Base-by-base conservation (phyloP, 2,888 invertebrate species). In the Standfussiana lucernea region DNA sequence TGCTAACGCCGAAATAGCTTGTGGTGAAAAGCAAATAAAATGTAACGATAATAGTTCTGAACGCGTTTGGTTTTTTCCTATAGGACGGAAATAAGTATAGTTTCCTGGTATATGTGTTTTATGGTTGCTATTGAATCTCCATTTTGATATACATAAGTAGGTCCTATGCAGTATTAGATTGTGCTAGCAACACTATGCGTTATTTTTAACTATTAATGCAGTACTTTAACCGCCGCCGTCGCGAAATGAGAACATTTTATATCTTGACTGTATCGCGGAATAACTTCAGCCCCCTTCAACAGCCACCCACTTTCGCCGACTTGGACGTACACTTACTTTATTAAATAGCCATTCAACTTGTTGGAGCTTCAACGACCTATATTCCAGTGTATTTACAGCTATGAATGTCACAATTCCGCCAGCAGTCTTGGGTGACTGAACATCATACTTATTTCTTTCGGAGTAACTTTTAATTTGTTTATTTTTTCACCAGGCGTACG, bases 301-400 rank as follows among this genome's bases (percentile, higher is more conserved):
- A 89, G 88, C 83, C 89, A 87, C 89, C 90, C 87, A 90, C 88
- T 92, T 89, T 88, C 82, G 82, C 87, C 70, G 80, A 85, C 84
- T 86, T 85, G 65, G 88, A 86, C 88, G 88, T 88, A 87, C 84
- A 89, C 90, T 92, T 91, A 89, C 90, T 92, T 91, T 92, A 93
- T 93, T 92, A 93, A 93, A 93, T 91, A 91, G 90, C 89, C 85
- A 87, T 91, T 89, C 89, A 90, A 88, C 87, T 91, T 87, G 75
- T 77, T 85, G 82, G 82, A 91, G 88, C 90, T 90, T 87, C 88
- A 84, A 83, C 88, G 90, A 90, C 91, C 92, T 91, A 90, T 90
- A 91, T 92, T 89, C 84, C 77, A 79, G 87, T 80, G 75, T 85
- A 82, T 83, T 88, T 85, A 89, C 82, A 69, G 77, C 69, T 82